Evolutionary conservation across 1,140 invertebrate species (phyloP).

Genomic region (Sycophaga agraensis): DNA sequence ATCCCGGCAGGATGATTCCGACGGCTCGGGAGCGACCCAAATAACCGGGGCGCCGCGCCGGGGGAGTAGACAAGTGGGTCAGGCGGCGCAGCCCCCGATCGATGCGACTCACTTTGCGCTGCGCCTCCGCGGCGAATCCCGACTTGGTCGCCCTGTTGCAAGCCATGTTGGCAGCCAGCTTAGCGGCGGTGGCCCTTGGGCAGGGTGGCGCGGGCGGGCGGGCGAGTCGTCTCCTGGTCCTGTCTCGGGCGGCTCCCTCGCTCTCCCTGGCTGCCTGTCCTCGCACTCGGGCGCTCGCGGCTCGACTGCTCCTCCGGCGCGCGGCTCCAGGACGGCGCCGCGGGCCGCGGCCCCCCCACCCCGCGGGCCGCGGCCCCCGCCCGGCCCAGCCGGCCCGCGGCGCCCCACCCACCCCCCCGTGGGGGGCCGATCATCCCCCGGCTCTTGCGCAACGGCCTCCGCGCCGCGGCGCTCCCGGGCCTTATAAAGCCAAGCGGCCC

Average conservation of each 20-base stretch:
- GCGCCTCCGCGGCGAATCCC: conserved; percentile 91
- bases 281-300: conserved; percentile 36
- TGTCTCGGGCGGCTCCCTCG: not conserved
- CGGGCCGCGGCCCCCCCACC: not conserved
- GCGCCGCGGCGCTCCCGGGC: no score
- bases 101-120: conserved; percentile 81
- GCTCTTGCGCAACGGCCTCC: no score
- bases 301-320: conserved; percentile 33
- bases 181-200: not conserved
- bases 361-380: not conserved
- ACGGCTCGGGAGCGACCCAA: no score
- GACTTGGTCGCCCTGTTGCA: conserved; percentile 87
- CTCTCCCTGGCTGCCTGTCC: not conserved
- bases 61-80: no score
- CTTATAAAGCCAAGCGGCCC: not conserved
- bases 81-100: no score
- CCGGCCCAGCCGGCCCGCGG: not conserved
- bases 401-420: not conserved
- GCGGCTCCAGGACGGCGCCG: not conserved
- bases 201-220: not conserved
- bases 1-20: no score
- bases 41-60: no score
- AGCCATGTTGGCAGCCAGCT: conserved; percentile 64
- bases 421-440: no score
- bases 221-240: no score